A percentile compares a stretch with the other conserved stretches of the same genome.
phyloP scores from a whole-genome alignment of 2,113 vertebrate species.

The Ifrita kowaldi region DNA sequence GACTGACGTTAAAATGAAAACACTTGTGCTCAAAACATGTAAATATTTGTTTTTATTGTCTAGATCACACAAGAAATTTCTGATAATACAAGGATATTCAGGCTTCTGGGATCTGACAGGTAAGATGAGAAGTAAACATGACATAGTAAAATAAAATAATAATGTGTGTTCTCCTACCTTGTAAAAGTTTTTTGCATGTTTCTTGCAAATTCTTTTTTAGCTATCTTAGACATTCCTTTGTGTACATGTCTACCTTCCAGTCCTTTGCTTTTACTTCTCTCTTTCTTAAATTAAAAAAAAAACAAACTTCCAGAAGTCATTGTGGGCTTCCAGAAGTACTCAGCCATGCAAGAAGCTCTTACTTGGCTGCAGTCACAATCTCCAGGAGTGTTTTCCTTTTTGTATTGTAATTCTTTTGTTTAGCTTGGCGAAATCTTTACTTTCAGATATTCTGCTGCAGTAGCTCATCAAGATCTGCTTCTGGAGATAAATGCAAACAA shows the following conservation, averaged over 20 bases:
- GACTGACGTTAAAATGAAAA: background rate
- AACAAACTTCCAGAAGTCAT: background rate
- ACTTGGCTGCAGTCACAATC: background rate
- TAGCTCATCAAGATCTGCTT: background rate
- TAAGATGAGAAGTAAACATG: slow-evolving; percentile 58
- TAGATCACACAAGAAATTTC: slow-evolving; percentile 99
- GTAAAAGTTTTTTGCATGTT: background rate
- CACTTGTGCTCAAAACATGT: background rate
- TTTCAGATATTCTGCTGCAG: background rate
- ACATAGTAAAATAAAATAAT: background rate
- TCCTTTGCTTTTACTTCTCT: background rate
- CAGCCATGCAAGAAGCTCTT: background rate
- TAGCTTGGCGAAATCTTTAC: background rate
- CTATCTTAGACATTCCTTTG: background rate
- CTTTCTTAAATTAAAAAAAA: background rate
- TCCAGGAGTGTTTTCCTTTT: background rate
- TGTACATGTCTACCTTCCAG: background rate
- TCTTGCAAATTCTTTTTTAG: background rate
- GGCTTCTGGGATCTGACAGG: slow-evolving; percentile 98
- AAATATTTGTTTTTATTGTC: slow-evolving; percentile 32
- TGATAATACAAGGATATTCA: slow-evolving; percentile 95
- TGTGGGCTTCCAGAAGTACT: background rate
- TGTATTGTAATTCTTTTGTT: background rate
- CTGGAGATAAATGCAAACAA: background rate
- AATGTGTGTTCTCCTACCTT: background rate